A percentile compares a stretch with the other conserved stretches of the same genome.
Conservation (phyloP, 2,797 vertebrate genomes). For the Crocodylus rhombifer region DNA sequence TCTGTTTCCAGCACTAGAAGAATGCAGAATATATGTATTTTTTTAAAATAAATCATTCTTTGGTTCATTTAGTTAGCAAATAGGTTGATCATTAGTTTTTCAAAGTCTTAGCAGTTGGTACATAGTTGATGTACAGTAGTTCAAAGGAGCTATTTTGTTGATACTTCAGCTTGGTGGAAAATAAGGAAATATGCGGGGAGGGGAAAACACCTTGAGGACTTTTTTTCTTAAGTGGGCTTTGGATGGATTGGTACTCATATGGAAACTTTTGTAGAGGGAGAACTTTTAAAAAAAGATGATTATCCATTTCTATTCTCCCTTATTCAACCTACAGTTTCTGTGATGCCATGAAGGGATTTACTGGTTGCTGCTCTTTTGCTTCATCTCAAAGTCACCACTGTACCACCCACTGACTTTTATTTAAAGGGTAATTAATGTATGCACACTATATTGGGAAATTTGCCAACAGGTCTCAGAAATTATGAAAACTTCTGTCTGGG, state of each 20-base stretch:
- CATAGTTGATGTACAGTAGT: not conserved
- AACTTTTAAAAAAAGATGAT: slow-evolving; percentile 38
- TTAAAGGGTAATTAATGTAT: not conserved
- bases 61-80: slow-evolving; percentile 10
- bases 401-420: slow-evolving; percentile 53
- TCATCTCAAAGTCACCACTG: not conserved
- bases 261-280: slow-evolving; percentile 56
- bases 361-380: not conserved
- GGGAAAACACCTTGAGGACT: slow-evolving; percentile 67
- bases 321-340: slow-evolving; percentile 29
- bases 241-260: slow-evolving; percentile 63
- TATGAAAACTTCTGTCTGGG: not conserved
- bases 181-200: slow-evolving; percentile 47
- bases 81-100: not conserved
- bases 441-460: slow-evolving; percentile 49
- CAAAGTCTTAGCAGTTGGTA: slow-evolving; percentile 28
- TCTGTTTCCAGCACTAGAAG: not conserved
- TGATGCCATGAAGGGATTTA: slow-evolving; percentile 35
- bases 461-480: not conserved
- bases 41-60: not conserved
- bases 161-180: slow-evolving; percentile 53
- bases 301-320: slow-evolving; percentile 49
- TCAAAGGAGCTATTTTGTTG: not conserved
- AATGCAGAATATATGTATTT: not conserved
- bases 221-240: slow-evolving; percentile 32